Conservation (phyloP, 2,113 vertebrate species). For the Oceanodroma tethys region DNA sequence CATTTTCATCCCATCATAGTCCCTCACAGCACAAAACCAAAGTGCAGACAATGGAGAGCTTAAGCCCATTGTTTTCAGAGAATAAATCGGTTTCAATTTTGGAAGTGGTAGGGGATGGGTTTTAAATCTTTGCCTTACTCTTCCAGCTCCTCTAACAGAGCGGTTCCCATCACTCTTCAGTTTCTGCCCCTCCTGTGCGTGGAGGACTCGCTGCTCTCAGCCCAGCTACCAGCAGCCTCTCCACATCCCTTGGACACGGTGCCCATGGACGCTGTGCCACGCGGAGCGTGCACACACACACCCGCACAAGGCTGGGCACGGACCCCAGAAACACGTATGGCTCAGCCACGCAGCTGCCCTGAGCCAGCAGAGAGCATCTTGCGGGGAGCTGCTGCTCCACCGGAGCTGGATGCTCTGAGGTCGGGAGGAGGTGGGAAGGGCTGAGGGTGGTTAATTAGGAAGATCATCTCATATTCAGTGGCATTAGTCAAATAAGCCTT, state of each 20-base stretch:
- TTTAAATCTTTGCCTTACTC: background rate
- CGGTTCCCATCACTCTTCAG: background rate
- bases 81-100: conserved; percentile 7
- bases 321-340: background rate
- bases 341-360: background rate
- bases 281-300: background rate
- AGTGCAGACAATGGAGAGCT: background rate
- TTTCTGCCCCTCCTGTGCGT: background rate
- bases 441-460: background rate
- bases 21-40: background rate
- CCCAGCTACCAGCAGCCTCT: background rate
- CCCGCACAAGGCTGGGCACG: background rate
- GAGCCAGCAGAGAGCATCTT: background rate
- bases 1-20: background rate
- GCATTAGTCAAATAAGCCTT: background rate
- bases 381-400: background rate
- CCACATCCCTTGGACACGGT: background rate
- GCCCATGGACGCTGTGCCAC: background rate
- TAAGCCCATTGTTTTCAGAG: conserved; percentile 9
- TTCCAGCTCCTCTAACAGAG: background rate
- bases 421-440: background rate
- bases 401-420: background rate
- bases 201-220: background rate
- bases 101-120: background rate
- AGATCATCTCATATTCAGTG: background rate